Base-by-base conservation (phyloP, 1,140 invertebrate species). In the Piezodorus guildinii region DNA sequence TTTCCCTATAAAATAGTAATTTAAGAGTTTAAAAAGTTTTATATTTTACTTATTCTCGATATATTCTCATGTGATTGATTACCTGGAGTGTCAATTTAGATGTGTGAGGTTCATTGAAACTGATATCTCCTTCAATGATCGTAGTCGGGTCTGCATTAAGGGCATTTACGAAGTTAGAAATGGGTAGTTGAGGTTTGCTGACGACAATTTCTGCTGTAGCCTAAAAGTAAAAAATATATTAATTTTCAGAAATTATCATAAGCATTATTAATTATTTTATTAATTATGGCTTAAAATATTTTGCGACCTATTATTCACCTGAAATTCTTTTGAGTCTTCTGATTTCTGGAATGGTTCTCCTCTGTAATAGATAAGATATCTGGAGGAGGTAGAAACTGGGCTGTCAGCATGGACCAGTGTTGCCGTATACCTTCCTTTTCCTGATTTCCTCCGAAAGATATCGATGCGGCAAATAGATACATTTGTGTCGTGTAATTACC, bases 321-420 rank as follows among this genome's bases (percentile, higher is more conserved):
- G 62, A n/a, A 25, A 62, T n/a, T 23, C 46, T 30, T 19, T 72
- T 61, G 58, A 74, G 66, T 19, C 43, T n/a, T 0, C 65, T 34
- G 30, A 68, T 66, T 19, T 19, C 0, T 25, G 2, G 16, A 45
- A 17, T 44, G 70, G 66, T 66, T 72, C 70, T 69, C 69, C 74
- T 62, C 52, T 72, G 71, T 68, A 76, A 65, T 72, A 81, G 62
- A 76, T 61, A 1, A 72, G 74, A 46, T 73, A 68, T 62, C 78
- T 77, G 2, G 73, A 72, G 64, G 80, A 81, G 0, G 73, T 68
- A 64, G 83, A 79, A 9, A 80, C 76, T 8, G 74, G 71, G 67
- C 80, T 85, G 1, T 68, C 67, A 16, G 76, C 78, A 17, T 73
- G 64, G 52, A 80, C 81, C 8, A 74, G 65, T 0, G 81, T 82